Conservation (phyloP, 2,888 invertebrate genomes). For the Galeruca laticollis region DNA sequence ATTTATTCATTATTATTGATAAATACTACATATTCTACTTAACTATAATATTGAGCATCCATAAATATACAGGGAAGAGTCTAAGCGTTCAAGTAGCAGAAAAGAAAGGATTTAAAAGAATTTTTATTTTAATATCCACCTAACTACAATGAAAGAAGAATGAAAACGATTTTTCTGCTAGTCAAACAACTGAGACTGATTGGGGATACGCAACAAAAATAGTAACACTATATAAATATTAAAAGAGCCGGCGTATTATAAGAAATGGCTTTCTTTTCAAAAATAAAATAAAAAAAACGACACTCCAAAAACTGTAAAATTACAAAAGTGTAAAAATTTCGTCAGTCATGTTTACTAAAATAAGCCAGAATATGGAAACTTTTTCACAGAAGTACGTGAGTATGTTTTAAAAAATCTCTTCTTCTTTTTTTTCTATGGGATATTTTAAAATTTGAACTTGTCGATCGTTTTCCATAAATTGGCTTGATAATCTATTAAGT, state of each 20-base stretch:
- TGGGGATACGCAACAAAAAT: slow-evolving; percentile 66
- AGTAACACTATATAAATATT: slow-evolving; percentile 54
- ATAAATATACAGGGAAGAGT: slow-evolving; percentile 65
- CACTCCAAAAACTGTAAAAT: slow-evolving; percentile 61
- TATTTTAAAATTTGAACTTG: background rate
- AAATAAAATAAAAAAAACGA: slow-evolving; percentile 57
- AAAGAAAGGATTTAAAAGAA: slow-evolving; percentile 48
- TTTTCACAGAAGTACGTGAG: background rate
- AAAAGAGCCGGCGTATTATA: slow-evolving; percentile 54
- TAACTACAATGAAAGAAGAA: slow-evolving; percentile 45
- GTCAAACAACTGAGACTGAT: slow-evolving; percentile 67
- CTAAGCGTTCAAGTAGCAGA: slow-evolving; percentile 69
- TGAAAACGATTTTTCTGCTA: slow-evolving; percentile 62
- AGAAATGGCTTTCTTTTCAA: slow-evolving; percentile 61
- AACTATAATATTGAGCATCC: slow-evolving; percentile 67
- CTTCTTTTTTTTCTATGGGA: no score
- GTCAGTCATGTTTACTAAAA: slow-evolving; percentile 61
- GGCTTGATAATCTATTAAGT: slow-evolving; percentile 43
- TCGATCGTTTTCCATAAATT: background rate
- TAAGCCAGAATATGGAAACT: slow-evolving; percentile 38
- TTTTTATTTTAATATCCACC: slow-evolving; percentile 35
- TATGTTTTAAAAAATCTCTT: no score
- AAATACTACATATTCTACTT: slow-evolving; percentile 67
- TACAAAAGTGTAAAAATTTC: slow-evolving; percentile 63
- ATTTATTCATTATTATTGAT: slow-evolving; percentile 65